phyloP scores from a whole-genome alignment of 2,113 vertebrate genomes.

The Pollachius pollachius region DNA sequence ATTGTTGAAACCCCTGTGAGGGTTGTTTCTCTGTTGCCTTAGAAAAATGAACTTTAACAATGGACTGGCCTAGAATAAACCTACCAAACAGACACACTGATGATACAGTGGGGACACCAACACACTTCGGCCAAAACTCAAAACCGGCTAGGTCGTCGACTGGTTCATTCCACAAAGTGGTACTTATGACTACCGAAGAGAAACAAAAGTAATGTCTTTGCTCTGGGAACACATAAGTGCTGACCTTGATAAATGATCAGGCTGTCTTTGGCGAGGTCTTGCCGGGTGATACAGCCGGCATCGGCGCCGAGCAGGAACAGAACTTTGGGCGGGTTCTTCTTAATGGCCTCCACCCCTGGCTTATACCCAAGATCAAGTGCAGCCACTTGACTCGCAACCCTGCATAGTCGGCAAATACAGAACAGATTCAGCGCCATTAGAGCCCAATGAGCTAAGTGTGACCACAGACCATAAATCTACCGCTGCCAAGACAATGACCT shows the following conservation, averaged over 20 bases:
- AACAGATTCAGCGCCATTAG: not conserved
- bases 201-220: not conserved
- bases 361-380: slow-evolving; percentile 89
- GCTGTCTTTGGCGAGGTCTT: slow-evolving; percentile 82
- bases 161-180: not conserved
- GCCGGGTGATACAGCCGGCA: slow-evolving; percentile 79
- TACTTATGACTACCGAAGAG: slow-evolving; percentile 3
- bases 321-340: slow-evolving; percentile 82
- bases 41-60: no score
- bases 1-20: no score
- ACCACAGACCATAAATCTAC: slow-evolving; percentile 4
- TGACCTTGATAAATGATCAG: slow-evolving; percentile 91
- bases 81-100: no score
- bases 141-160: not conserved
- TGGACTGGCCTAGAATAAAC: no score
- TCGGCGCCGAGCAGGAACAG: slow-evolving; percentile 87
- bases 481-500: slow-evolving; percentile 69
- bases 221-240: slow-evolving; percentile 27
- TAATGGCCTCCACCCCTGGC: slow-evolving; percentile 82
- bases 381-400: slow-evolving; percentile 88
- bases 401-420: slow-evolving; percentile 37
- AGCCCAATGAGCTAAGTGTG: not conserved
- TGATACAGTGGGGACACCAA: no score
- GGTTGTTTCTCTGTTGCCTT: no score
- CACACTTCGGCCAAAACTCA: no score